phyloP scores from a whole-genome alignment of 2,888 invertebrate species.

The Nebria brevicollis region DNA sequence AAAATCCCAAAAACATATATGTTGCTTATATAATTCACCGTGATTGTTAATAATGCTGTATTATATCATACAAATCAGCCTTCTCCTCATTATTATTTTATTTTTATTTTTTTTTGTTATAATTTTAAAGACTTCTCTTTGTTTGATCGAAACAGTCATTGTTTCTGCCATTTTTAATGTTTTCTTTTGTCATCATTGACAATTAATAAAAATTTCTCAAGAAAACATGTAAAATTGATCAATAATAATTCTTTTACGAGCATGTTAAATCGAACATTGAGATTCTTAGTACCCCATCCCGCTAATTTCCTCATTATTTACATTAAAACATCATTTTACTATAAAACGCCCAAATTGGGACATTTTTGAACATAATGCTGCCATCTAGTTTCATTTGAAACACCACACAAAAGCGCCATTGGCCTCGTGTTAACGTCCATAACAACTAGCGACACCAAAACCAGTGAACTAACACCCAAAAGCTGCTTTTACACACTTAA shows the following conservation, averaged over 20 bases:
- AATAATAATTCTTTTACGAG: conserved; percentile 41
- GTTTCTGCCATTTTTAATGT: conserved; percentile 16
- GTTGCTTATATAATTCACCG: conserved; percentile 22
- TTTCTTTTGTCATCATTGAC: conserved; percentile 11
- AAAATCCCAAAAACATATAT: conserved; percentile 16
- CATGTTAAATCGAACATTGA: conserved; percentile 26
- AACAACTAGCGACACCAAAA: no score
- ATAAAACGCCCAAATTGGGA: no score
- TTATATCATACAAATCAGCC: background rate
- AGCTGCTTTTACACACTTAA: no score
- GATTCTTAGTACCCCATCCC: background rate
- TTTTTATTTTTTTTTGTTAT: background rate
- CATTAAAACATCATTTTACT: no score
- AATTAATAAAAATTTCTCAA: conserved; percentile 18
- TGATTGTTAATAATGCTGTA: conserved; percentile 16
- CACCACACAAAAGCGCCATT: no score
- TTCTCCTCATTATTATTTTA: conserved; percentile 7
- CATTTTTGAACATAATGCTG: no score
- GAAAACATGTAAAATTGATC: conserved; percentile 32
- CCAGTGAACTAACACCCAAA: no score
- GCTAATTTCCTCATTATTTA: background rate
- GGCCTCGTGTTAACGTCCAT: no score
- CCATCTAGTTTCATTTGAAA: no score
- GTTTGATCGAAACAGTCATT: conserved; percentile 6
- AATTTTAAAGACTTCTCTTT: conserved; percentile 14